Conservation (phyloP, 2,113 vertebrate genomes). For the Percina caprodes region DNA sequence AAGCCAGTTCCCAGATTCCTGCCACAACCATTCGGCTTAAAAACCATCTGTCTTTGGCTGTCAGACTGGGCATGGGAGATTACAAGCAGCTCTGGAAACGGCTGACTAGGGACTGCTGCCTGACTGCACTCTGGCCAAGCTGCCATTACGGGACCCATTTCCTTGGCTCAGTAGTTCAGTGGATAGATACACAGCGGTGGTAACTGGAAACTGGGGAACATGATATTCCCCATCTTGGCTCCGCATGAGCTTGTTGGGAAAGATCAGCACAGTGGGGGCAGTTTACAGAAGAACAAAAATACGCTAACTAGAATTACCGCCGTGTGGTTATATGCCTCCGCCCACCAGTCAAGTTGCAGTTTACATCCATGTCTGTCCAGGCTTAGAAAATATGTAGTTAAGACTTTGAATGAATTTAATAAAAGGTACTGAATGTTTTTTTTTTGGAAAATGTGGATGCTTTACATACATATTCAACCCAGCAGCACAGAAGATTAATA, state of each 20-base stretch:
- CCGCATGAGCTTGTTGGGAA: conserved; percentile 47
- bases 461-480: too few species aligned
- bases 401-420: too few species aligned
- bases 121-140: conserved; percentile 80
- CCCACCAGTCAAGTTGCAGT: too few species aligned
- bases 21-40: conserved; percentile 82
- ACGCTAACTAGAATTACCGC: not conserved
- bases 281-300: conserved; percentile 48
- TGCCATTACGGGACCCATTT: conserved; percentile 81
- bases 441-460: too few species aligned
- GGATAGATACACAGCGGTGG: conserved; percentile 72
- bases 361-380: too few species aligned
- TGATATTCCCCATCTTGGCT: conserved; percentile 69
- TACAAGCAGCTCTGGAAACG: conserved; percentile 82
- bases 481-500: too few species aligned
- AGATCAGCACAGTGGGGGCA: conserved; percentile 37
- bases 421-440: too few species aligned
- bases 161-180: conserved; percentile 78
- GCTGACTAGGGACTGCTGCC: conserved; percentile 78
- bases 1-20: conserved; percentile 76
- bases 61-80: conserved; percentile 81
- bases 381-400: too few species aligned
- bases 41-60: conserved; percentile 84
- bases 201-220: conserved; percentile 71
- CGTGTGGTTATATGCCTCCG: too few species aligned